phyloP scores from a whole-genome alignment of 2,888 invertebrate genomes.

The Eubasilissa splendida region DNA sequence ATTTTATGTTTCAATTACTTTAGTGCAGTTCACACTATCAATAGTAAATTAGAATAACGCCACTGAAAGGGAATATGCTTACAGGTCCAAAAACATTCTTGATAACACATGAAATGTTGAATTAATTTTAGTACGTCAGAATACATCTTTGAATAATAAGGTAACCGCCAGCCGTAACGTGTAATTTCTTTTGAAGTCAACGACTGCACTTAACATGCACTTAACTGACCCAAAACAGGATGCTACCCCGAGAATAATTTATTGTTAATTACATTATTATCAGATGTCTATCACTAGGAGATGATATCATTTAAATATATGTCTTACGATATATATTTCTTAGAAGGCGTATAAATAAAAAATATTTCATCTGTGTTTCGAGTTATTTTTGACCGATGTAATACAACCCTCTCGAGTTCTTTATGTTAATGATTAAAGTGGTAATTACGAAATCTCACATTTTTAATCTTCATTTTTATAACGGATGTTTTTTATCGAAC shows the following conservation, averaged over 20 bases:
- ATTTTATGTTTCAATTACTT: not conserved
- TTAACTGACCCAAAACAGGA: constrained; percentile 50
- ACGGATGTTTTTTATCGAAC: constrained; percentile 20
- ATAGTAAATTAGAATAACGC: not conserved
- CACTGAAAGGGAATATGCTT: not conserved
- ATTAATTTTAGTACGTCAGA: constrained; percentile 47
- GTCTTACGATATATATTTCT: constrained; percentile 39
- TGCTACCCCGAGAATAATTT: constrained; percentile 51
- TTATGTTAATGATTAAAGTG: constrained; percentile 17
- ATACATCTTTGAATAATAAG: constrained; percentile 53
- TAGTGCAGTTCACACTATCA: not conserved
- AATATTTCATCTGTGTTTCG: constrained; percentile 36
- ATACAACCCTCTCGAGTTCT: not conserved
- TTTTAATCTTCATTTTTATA: constrained; percentile 17
- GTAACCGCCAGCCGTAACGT: constrained; percentile 51
- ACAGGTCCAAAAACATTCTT: constrained; percentile 40
- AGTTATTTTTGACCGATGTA: constrained; percentile 15
- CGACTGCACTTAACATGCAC: constrained; percentile 53
- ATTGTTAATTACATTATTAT: constrained; percentile 55
- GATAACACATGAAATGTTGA: constrained; percentile 51
- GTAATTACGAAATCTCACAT: constrained; percentile 2
- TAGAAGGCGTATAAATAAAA: constrained; percentile 29
- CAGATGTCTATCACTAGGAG: constrained; percentile 48
- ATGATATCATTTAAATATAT: constrained; percentile 53
- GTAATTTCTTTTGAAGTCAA: constrained; percentile 50